These are phyloP conservation scores for Thalassaphorura encarpata DNA, from an alignment of 1,140 invertebrate genomes.

Conservation along the genomic window DNA sequence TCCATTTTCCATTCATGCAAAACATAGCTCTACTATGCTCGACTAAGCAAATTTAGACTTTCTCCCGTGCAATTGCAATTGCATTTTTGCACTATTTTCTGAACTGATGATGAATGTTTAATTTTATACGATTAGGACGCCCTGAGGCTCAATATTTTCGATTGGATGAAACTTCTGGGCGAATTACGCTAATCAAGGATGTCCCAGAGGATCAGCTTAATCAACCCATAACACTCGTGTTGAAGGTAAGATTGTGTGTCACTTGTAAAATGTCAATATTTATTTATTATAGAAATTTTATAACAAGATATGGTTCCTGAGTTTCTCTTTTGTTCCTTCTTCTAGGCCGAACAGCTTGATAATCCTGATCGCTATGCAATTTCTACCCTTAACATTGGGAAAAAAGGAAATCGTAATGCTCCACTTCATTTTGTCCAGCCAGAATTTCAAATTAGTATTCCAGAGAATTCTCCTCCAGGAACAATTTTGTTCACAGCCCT, in stretches of 20 bases:
- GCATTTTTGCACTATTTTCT: too few species aligned
- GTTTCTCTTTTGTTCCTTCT: constrained; percentile 4
- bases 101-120: too few species aligned
- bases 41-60: too few species aligned
- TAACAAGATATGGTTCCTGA: too few species aligned
- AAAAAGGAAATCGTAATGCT: constrained; percentile 41
- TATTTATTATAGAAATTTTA: constrained; percentile 11
- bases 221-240: constrained; percentile 62
- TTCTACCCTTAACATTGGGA: constrained; percentile 61
- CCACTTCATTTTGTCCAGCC: constrained; percentile 59
- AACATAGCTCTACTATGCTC: too few species aligned
- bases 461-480: constrained; percentile 63
- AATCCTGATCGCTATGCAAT: constrained; percentile 78
- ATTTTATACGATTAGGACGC: too few species aligned
- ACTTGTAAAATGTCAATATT: background rate
- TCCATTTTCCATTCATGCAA: too few species aligned
- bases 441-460: constrained; percentile 56
- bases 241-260: constrained; percentile 43
- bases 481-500: constrained; percentile 51
- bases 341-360: constrained; percentile 70
- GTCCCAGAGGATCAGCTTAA: constrained; percentile 51
- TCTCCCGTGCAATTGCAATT: too few species aligned
- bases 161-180: constrained; percentile 50
- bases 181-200: constrained; percentile 49
- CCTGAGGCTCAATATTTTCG: constrained; percentile 43